phyloP scores from a whole-genome alignment of 1,140 invertebrate genomes.

The Diplogasteroides magnus region DNA sequence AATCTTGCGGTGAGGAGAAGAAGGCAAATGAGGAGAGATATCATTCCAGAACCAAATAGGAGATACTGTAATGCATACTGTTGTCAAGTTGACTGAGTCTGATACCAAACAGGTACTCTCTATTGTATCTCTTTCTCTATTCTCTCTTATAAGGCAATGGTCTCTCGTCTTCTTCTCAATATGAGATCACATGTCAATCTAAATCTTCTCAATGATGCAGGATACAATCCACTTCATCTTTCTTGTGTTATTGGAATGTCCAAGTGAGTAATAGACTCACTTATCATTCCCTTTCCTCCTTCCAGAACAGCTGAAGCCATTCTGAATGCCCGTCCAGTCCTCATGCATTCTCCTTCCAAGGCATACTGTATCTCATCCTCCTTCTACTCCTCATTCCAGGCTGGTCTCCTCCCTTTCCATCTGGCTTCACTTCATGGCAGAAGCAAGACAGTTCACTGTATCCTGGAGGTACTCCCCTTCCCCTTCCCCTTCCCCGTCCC shows the following conservation, averaged over 20 bases:
- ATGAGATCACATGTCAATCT: not conserved
- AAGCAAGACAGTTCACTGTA: not conserved
- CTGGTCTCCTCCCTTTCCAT: not conserved
- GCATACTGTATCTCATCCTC: too few species aligned
- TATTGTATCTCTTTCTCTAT: not conserved
- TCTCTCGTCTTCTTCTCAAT: not conserved
- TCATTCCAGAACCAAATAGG: not conserved
- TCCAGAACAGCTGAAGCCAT: not conserved
- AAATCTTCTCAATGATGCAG: not conserved
- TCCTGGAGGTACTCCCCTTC: not conserved
- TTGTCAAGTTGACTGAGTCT: not conserved
- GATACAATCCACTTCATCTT: not conserved
- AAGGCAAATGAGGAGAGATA: too few species aligned
- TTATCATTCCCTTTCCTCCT: not conserved
- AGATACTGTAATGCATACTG: not conserved
- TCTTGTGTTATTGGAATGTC: not conserved
- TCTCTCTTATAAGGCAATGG: not conserved
- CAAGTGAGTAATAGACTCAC: not conserved
- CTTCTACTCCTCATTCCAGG: too few species aligned
- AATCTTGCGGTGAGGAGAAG: not conserved
- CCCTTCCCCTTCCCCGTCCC: too few species aligned
- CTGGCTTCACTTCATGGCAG: not conserved
- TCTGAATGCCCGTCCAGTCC: not conserved
- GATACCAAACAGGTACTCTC: not conserved
- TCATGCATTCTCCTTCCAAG: not conserved